Percentiles rank a stretch among this genome's conserved stretches.
phyloP scores from a whole-genome alignment of 1,140 invertebrate genomes.

The Mizuhopecten yessoensis region DNA sequence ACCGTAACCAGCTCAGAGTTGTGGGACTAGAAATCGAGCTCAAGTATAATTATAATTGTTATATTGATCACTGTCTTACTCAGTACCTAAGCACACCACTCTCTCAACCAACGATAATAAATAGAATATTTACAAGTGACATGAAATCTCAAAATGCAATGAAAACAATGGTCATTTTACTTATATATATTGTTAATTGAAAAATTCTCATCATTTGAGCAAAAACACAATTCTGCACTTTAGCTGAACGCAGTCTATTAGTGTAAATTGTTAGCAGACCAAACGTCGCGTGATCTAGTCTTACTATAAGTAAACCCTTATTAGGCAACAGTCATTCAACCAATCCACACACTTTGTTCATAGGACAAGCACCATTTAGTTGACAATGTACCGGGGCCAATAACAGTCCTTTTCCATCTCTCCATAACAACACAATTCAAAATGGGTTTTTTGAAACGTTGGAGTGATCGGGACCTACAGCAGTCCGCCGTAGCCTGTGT shows the following conservation, averaged over 20 bases:
- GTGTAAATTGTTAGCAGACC: slow-evolving; percentile 24
- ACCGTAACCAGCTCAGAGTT: slow-evolving; percentile 18
- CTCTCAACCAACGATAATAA: slow-evolving; percentile 34
- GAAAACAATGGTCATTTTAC: slow-evolving; percentile 18
- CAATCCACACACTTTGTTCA: slow-evolving; percentile 36
- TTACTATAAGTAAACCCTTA: slow-evolving; percentile 17
- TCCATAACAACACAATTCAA: slow-evolving; percentile 42
- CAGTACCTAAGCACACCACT: background rate
- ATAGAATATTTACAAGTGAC: slow-evolving; percentile 28
- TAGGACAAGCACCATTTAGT: slow-evolving; percentile 46
- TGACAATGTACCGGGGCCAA: slow-evolving; percentile 41
- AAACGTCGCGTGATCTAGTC: slow-evolving; percentile 17
- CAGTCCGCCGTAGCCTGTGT: background rate
- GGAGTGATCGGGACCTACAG: slow-evolving; percentile 26
- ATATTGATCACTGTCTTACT: background rate
- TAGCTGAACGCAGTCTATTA: slow-evolving; percentile 37
- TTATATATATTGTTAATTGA: slow-evolving; percentile 22
- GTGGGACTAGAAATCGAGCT: slow-evolving; percentile 31
- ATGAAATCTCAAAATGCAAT: slow-evolving; percentile 35
- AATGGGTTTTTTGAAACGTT: background rate
- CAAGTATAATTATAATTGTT: slow-evolving; percentile 17
- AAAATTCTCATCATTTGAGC: slow-evolving; percentile 33
- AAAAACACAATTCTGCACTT: slow-evolving; percentile 39
- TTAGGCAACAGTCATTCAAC: slow-evolving; percentile 44
- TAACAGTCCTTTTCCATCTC: slow-evolving; percentile 33